Evolutionary conservation across 2,113 vertebrate species (phyloP).

Genomic region (Tapirus terrestris): DNA sequence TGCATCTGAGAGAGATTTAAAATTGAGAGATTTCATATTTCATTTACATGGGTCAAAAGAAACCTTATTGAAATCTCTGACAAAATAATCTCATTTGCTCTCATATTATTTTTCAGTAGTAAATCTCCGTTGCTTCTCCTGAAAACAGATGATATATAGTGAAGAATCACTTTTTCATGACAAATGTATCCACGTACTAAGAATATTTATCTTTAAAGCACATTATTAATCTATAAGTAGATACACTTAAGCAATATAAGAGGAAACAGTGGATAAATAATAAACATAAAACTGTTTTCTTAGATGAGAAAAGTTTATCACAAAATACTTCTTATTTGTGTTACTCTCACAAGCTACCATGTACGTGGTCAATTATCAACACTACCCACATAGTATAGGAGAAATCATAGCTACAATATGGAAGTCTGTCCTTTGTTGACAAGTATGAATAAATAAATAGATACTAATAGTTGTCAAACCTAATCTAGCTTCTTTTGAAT

Average conservation of each 20-base stretch:
- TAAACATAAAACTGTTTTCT: background rate
- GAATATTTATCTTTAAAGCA: slow-evolving; percentile 38
- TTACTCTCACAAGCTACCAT: background rate
- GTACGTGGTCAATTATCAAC: background rate
- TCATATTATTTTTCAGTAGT: slow-evolving; percentile 41
- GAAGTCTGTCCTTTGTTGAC: background rate
- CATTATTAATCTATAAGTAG: background rate
- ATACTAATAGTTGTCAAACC: background rate
- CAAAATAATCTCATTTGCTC: slow-evolving; percentile 34
- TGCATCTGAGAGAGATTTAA: background rate
- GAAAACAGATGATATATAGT: background rate
- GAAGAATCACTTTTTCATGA: background rate
- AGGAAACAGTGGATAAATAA: background rate
- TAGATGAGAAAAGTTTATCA: background rate
- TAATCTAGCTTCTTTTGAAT: background rate
- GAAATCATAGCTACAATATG: background rate
- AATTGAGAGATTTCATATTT: slow-evolving; percentile 18
- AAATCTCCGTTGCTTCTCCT: background rate
- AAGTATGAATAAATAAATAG: background rate
- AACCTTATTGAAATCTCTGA: slow-evolving; percentile 19
- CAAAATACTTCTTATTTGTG: slow-evolving; percentile 12
- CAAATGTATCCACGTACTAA: background rate
- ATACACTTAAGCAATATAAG: background rate
- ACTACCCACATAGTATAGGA: background rate
- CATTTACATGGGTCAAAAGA: slow-evolving; percentile 34